Evolutionary conservation across 2,797 vertebrate species (phyloP), one percentile per base, ranked within the genome.

Genomic region (Takifugu ocellatus): DNA sequence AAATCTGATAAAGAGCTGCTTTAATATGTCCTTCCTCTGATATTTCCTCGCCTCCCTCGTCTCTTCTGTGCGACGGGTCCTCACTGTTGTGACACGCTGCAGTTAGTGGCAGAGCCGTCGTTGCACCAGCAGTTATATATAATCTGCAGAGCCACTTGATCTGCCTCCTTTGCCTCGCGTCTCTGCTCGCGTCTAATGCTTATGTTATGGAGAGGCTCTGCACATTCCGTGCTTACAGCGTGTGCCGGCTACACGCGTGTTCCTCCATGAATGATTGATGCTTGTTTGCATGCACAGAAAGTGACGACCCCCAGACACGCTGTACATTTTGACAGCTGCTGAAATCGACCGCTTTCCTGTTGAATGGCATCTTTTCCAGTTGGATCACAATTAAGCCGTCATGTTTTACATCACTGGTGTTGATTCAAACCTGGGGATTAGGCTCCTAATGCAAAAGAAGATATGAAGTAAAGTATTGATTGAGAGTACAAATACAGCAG

Each of bases 31-130:
- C 36, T 39, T 39, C 12, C 12, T 33, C 36, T 39, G 36, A 14
- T 14, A 39, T 39, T 10, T 5, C 8, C 36, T 39, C 36, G 1
- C 11, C 36, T 44, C n/a, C 16, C 43, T n/a, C 43, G 15, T 8
- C 6, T 17, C n/a, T 5, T 17, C 43, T 44, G 16, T 45, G 56
- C 51, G 63, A 49, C 52, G 44, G 78, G 53, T 43, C 54, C 39
- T 61, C 39, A 68, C 86, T 88, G 72, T 85, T 92, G 45, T 68
- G 81, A 86, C 87, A 91, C 86, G 72, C 89, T 84, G 79, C 86
- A 89, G 59, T 70, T 74, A 2, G 1, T 75, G 83, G 87, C 6
- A 11, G 51, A 75, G 58, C 84, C 78, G 63, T 90, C 90, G 84
- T 91, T 87, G 75, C 83, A 68, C 74, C 70, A 61, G 75, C 7